Percentiles rank a stretch among this genome's conserved stretches.
Conservation (phyloP, 2,888 invertebrate species). For the Lissonota sp. region DNA sequence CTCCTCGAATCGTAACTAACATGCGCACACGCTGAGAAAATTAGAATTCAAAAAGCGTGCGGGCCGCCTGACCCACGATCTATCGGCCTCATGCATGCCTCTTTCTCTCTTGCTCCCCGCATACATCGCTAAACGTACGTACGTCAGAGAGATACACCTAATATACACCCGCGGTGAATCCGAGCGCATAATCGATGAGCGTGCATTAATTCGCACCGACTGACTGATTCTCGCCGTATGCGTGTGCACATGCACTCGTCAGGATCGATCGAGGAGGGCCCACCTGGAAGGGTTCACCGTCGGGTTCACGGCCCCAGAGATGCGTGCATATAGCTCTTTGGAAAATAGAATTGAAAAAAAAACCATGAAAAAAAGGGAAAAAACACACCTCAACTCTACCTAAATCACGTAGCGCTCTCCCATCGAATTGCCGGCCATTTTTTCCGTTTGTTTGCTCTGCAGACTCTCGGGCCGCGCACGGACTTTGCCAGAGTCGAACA, state of each 20-base stretch:
- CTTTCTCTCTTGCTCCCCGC: neutral
- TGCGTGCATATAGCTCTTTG: slow-evolving; percentile 55
- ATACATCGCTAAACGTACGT: neutral
- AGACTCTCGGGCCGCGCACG: slow-evolving; percentile 18
- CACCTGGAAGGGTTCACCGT: slow-evolving; percentile 72
- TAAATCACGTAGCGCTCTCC: slow-evolving; percentile 77
- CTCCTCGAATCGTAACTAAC: slow-evolving; percentile 7
- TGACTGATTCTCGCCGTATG: slow-evolving; percentile 73
- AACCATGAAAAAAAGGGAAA: slow-evolving; percentile 29
- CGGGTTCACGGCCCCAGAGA: slow-evolving; percentile 70
- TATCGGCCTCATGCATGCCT: slow-evolving; percentile 17
- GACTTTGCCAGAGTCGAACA: slow-evolving; percentile 35
- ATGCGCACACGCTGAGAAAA: slow-evolving; percentile 33
- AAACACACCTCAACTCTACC: slow-evolving; percentile 70
- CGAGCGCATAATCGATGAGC: slow-evolving; percentile 80
- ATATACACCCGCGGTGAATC: slow-evolving; percentile 59
- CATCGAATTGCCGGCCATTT: slow-evolving; percentile 63
- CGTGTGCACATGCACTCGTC: slow-evolving; percentile 68
- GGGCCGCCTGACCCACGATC: slow-evolving; percentile 42
- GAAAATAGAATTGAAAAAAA: slow-evolving; percentile 40
- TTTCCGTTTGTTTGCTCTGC: slow-evolving; percentile 60
- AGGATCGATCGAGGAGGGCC: slow-evolving; percentile 67
- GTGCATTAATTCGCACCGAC: slow-evolving; percentile 81
- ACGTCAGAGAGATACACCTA: slow-evolving; percentile 29
- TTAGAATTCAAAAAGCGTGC: slow-evolving; percentile 37